Evolutionary conservation across 2,113 vertebrate genomes (phyloP).

Genomic region (Trogon melanurus): DNA sequence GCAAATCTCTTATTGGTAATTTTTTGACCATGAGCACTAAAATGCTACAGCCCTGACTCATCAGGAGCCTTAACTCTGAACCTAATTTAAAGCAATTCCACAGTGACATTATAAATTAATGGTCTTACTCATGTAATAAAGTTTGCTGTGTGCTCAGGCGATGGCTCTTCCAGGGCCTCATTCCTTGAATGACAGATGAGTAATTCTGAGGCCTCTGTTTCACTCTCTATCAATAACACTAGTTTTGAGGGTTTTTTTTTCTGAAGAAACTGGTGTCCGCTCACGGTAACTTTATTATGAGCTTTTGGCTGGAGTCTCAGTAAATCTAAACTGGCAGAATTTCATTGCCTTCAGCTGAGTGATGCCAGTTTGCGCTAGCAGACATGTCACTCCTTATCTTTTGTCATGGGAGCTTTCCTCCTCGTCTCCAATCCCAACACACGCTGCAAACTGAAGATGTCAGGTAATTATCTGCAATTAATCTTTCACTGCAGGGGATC

Average conservation of each 20-base stretch:
- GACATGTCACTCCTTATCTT: not conserved
- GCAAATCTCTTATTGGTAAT: not conserved
- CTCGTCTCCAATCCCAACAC: not conserved
- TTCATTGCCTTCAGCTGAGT: not conserved
- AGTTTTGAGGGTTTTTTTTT: not conserved
- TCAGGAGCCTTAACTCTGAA: not conserved
- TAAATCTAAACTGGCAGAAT: not conserved
- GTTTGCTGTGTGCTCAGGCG: not conserved
- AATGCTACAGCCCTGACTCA: not conserved
- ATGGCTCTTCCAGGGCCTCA: not conserved
- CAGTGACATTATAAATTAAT: not conserved
- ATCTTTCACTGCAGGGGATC: not conserved
- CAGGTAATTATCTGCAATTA: not conserved
- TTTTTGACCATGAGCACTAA: not conserved
- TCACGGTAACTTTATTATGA: not conserved
- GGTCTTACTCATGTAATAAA: not conserved
- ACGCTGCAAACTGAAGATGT: not conserved
- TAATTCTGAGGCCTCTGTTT: not conserved
- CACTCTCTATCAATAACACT: not conserved
- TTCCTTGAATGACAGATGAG: not conserved
- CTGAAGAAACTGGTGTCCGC: not conserved
- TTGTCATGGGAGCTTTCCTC: not conserved
- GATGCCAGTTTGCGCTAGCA: not conserved
- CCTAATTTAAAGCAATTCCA: not conserved
- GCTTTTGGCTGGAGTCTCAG: not conserved